Conservation (phyloP, 2,113 vertebrate genomes). For the Percina caprodes region DNA sequence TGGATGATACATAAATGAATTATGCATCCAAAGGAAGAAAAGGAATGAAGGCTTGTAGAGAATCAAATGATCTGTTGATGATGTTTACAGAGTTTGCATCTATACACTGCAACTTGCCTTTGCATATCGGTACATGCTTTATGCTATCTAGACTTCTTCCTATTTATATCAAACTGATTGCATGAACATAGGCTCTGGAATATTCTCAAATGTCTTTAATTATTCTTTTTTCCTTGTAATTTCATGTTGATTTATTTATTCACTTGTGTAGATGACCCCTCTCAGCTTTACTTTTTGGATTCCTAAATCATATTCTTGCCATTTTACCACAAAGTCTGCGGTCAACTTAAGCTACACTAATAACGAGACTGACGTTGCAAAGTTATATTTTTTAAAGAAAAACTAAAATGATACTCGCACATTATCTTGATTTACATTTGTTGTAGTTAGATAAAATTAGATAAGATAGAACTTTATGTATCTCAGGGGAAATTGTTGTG, state of each 20-base stretch:
- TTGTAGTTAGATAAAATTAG: conserved; percentile 24
- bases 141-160: no score
- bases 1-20: neutral
- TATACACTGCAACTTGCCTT: no score
- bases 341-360: conserved; percentile 86
- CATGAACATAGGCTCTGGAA: no score
- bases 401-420: conserved; percentile 62
- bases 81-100: neutral
- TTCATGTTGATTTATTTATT: no score
- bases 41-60: neutral
- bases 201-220: no score
- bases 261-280: no score
- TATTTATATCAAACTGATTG: no score
- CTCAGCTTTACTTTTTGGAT: no score
- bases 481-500: neutral
- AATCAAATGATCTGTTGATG: neutral
- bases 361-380: conserved; percentile 82
- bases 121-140: no score
- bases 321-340: no score
- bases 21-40: conserved; percentile 6
- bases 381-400: conserved; percentile 80
- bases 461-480: neutral
- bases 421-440: conserved; percentile 68
- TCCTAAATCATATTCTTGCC: no score
- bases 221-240: no score